Percentiles rank a stretch among this genome's conserved stretches.
These are phyloP conservation scores for Drosophila pseudoananassae DNA, from an alignment of 1,140 invertebrate species.

Conservation along the genomic window DNA sequence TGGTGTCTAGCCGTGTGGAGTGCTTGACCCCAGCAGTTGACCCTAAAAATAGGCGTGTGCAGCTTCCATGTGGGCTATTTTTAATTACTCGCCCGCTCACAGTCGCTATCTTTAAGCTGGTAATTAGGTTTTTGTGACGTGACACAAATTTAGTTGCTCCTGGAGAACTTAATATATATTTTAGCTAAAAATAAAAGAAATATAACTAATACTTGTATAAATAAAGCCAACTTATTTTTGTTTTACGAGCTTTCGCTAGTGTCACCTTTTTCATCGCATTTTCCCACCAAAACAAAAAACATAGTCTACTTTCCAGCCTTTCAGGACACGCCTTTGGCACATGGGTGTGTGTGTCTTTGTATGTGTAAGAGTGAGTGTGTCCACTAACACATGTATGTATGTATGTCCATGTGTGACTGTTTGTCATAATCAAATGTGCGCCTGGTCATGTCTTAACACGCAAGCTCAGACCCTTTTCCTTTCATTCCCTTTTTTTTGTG, in stretches of 20 bases:
- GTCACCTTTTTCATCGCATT: background rate
- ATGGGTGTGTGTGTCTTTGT: slow-evolving; percentile 14
- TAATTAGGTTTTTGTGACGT: slow-evolving; percentile 63
- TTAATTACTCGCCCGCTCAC: slow-evolving; percentile 37
- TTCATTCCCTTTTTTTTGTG: slow-evolving; percentile 1
- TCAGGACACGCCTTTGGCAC: slow-evolving; percentile 63
- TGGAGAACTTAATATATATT: slow-evolving; percentile 18
- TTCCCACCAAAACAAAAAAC: slow-evolving; percentile 26
- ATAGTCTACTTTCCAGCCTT: slow-evolving; percentile 52
- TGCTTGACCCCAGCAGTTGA: slow-evolving; percentile 53
- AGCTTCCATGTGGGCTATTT: slow-evolving; percentile 47
- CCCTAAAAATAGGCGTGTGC: slow-evolving; percentile 52
- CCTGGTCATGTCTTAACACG: slow-evolving; percentile 66
- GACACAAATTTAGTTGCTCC: slow-evolving; percentile 55
- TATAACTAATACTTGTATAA: background rate
- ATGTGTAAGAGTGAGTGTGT: background rate
- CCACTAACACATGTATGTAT: background rate
- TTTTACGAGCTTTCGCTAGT: background rate
- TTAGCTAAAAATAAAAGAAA: background rate
- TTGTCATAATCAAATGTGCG: slow-evolving; percentile 75
- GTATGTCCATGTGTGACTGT: slow-evolving; percentile 45
- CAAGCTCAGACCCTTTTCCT: slow-evolving; percentile 48
- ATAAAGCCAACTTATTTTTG: background rate
- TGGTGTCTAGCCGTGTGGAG: slow-evolving; percentile 47
- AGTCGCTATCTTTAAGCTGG: slow-evolving; percentile 47